A percentile compares a stretch with the other conserved stretches of the same genome.
These are phyloP conservation scores for Siniperca scherzeri DNA, from an alignment of 2,797 vertebrate species.

Conservation along the genomic window DNA sequence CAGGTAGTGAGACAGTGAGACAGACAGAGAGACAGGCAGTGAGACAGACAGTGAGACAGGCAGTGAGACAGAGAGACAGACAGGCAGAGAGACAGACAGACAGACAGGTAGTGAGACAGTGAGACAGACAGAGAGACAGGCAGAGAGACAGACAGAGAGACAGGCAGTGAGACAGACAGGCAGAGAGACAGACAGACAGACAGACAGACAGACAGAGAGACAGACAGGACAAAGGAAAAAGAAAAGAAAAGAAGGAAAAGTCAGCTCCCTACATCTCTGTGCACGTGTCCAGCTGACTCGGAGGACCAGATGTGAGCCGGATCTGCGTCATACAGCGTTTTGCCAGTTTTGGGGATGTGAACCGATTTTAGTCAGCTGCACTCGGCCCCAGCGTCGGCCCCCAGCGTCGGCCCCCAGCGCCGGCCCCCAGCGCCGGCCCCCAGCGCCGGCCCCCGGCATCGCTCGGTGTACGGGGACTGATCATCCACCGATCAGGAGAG, in stretches of 20 bases:
- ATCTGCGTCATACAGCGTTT: neutral
- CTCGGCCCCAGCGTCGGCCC: too few species aligned
- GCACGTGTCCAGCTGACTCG: neutral
- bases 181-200: neutral
- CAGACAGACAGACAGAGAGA: neutral
- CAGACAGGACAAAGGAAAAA: neutral
- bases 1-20: too few species aligned
- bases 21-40: too few species aligned
- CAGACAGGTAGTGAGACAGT: too few species aligned
- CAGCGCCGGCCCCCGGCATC: too few species aligned
- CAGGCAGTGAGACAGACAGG: neutral
- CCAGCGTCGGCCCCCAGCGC: too few species aligned
- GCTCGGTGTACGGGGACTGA: too few species aligned
- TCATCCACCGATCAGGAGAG: neutral
- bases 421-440: too few species aligned
- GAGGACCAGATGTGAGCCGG: neutral
- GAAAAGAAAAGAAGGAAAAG: neutral
- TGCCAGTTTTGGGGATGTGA: neutral
- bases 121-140: conserved; percentile 13
- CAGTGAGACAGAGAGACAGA: too few species aligned
- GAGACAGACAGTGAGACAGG: too few species aligned
- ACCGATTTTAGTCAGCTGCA: too few species aligned
- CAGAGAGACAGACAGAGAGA: neutral
- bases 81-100: too few species aligned
- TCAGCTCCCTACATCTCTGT: conserved; percentile 8